Conservation (phyloP, 37 sponge, comb jelly and placozoan species). For the Agelas oroides region DNA sequence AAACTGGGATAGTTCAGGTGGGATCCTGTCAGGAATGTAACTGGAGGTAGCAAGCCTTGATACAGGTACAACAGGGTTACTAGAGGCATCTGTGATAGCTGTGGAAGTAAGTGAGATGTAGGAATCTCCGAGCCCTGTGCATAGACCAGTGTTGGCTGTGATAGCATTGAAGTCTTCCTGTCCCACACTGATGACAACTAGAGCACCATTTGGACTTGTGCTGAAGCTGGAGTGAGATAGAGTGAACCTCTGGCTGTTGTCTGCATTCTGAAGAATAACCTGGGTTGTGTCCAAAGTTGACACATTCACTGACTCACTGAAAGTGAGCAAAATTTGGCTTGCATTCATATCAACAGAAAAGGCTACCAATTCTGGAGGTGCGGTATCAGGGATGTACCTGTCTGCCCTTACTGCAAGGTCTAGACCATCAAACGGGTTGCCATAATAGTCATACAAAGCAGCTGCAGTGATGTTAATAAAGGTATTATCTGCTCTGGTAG, state of each 20-base stretch:
- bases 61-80: constrained; percentile 32
- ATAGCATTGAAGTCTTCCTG: constrained; percentile 72
- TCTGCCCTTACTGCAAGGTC: constrained; percentile 37
- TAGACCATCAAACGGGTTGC: constrained; percentile 55
- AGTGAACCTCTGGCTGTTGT: constrained; percentile 31
- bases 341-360: constrained; percentile 62
- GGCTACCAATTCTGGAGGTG: constrained; percentile 50
- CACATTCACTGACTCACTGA: constrained; percentile 79
- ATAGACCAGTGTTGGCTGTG: constrained; percentile 51
- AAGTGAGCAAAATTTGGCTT: constrained; percentile 61
- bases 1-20: constrained; percentile 64
- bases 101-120: constrained; percentile 42
- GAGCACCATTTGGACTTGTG: constrained; percentile 52
- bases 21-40: constrained; percentile 56
- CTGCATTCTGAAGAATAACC: constrained; percentile 69
- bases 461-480: constrained; percentile 71
- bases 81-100: constrained; percentile 66
- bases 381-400: constrained; percentile 63
- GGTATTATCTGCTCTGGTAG: constrained; percentile 57
- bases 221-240: constrained; percentile 59
- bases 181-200: constrained; percentile 55
- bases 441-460: constrained; percentile 66
- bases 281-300: constrained; percentile 71
- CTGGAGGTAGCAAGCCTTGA: constrained; percentile 27
- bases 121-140: constrained; percentile 36